Conservation (phyloP, 2,113 vertebrate genomes). For the Callithrix jacchus region DNA sequence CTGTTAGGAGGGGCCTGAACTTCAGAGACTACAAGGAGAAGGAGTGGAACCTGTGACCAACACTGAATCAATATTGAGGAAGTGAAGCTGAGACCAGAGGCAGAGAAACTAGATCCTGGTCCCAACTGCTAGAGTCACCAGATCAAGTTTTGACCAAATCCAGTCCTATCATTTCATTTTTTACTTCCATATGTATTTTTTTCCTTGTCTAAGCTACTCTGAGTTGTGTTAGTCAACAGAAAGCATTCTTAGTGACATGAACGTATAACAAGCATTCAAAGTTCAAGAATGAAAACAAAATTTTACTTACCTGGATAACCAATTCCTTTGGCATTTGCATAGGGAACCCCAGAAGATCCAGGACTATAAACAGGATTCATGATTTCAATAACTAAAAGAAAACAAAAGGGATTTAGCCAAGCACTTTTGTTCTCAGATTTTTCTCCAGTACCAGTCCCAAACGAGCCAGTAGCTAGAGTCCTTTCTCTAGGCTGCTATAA, state of each 20-base stretch:
- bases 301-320: constrained; percentile 92
- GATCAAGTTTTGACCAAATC: neutral
- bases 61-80: neutral
- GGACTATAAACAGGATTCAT: constrained; percentile 99
- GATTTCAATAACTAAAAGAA: constrained; percentile 83
- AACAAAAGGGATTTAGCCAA: constrained; percentile 64
- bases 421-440: neutral
- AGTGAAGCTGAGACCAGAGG: neutral
- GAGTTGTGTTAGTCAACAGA: neutral
- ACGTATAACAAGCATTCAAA: neutral
- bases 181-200: neutral
- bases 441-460: neutral
- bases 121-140: neutral
- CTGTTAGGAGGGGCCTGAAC: neutral
- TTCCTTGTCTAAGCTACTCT: neutral
- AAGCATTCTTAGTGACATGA: neutral
- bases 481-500: neutral
- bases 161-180: neutral
- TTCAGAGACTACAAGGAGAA: neutral
- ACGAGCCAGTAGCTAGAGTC: neutral
- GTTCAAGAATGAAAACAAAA: constrained; percentile 36
- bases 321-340: constrained; percentile 97
- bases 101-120: neutral
- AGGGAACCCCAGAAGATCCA: constrained; percentile 96
- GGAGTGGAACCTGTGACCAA: neutral